Percentiles rank a stretch among this genome's conserved stretches.
phyloP scores from a whole-genome alignment of 2,113 vertebrate species.

The Pogona vitticeps region DNA sequence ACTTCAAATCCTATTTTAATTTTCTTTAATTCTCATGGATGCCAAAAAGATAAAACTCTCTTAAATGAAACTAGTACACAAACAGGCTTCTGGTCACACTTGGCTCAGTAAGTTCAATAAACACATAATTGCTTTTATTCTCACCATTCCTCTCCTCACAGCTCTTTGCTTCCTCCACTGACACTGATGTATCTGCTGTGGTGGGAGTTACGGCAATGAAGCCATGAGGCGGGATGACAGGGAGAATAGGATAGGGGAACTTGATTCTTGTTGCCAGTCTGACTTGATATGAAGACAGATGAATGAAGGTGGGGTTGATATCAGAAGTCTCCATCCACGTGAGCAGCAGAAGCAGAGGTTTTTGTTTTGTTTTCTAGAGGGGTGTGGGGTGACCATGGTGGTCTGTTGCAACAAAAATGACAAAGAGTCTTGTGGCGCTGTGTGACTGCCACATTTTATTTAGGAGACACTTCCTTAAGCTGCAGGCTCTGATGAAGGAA shows the following conservation, averaged over 20 bases:
- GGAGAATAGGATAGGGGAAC: neutral
- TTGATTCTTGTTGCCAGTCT: neutral
- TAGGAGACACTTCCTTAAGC: too few species aligned
- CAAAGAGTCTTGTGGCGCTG: too few species aligned
- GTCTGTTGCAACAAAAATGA: neutral
- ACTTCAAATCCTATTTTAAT: slow-evolving; percentile 48
- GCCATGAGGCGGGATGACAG: neutral
- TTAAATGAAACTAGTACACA: neutral
- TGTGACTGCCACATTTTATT: too few species aligned
- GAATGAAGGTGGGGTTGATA: neutral
- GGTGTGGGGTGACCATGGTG: neutral
- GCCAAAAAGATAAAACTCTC: slow-evolving; percentile 7
- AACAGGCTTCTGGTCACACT: neutral
- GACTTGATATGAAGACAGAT: too few species aligned
- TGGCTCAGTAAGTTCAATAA: neutral
- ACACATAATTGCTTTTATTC: neutral
- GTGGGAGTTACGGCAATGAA: neutral
- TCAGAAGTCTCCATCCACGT: neutral
- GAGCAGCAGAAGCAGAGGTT: neutral
- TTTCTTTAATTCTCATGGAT: slow-evolving; percentile 2
- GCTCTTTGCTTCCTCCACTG: neutral
- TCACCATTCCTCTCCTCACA: neutral
- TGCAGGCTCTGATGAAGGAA: too few species aligned
- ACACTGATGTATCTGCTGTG: slow-evolving; percentile 22
- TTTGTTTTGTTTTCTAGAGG: too few species aligned